A percentile compares a stretch with the other conserved stretches of the same genome.
Conservation (phyloP, 2,888 invertebrate species). For the Trissolcus japonicus region DNA sequence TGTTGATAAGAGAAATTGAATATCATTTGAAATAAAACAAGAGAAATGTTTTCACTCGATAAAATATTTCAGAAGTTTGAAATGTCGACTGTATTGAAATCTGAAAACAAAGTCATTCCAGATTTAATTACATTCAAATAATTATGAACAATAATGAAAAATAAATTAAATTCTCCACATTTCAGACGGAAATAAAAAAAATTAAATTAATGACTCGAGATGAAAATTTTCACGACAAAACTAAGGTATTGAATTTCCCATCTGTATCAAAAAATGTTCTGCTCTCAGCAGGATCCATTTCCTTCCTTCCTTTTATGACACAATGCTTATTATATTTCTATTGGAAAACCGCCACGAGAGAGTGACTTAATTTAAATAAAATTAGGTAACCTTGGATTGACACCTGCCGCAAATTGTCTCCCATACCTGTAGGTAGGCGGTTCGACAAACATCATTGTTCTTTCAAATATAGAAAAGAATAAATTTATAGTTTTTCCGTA, state of each 20-base stretch:
- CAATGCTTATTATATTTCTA: constrained; percentile 11
- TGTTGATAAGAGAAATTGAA: too few species aligned
- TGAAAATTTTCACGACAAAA: constrained; percentile 38
- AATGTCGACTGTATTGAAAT: too few species aligned
- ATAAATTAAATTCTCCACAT: constrained; percentile 6
- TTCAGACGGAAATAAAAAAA: neutral
- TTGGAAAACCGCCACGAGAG: constrained; percentile 8
- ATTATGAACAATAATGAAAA: too few species aligned
- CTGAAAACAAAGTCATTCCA: too few species aligned
- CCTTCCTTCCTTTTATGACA: constrained; percentile 2
- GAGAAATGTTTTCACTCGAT: too few species aligned
- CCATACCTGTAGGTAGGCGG: constrained; percentile 3
- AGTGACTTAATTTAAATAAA: constrained; percentile 22
- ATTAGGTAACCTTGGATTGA: constrained; percentile 20
- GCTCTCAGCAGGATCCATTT: constrained; percentile 22
- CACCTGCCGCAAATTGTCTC: constrained; percentile 28
- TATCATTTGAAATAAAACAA: too few species aligned
- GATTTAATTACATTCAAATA: too few species aligned
- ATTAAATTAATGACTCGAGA: constrained; percentile 10
- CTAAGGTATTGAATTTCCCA: constrained; percentile 8
- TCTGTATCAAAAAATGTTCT: constrained; percentile 3
- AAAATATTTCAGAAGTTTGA: too few species aligned
- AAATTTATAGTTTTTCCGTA: neutral
- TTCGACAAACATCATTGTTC: constrained; percentile 14
- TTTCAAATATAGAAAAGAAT: neutral